A percentile compares a stretch with the other conserved stretches of the same genome.
Evolutionary conservation across 2,888 invertebrate genomes (phyloP).

Genomic region (Trichopoda pennipes): DNA sequence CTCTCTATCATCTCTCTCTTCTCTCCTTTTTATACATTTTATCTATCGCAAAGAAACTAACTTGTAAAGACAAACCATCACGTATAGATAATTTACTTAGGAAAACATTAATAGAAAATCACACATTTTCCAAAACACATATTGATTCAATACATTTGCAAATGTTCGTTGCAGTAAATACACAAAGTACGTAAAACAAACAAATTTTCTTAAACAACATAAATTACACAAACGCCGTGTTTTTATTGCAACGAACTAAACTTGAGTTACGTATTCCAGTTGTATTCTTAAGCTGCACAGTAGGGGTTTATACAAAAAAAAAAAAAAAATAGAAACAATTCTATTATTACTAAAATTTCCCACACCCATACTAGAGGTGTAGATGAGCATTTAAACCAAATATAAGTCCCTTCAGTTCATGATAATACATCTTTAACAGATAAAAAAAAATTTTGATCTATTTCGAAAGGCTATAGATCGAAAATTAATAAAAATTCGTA

Average conservation of each 20-base stretch:
- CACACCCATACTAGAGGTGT: too few relatives aligned
- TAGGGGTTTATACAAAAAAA: too few relatives aligned
- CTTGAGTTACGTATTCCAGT: slow-evolving; percentile 15
- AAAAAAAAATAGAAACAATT: too few relatives aligned
- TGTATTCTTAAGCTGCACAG: slow-evolving; percentile 29
- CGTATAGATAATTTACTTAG: slow-evolving; percentile 60
- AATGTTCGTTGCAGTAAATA: slow-evolving; percentile 22
- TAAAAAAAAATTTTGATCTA: too few relatives aligned
- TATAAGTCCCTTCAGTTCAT: too few relatives aligned
- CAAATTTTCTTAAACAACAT: slow-evolving; percentile 30
- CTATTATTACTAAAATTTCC: too few relatives aligned
- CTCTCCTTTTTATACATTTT: slow-evolving; percentile 1
- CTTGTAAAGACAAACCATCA: slow-evolving; percentile 61
- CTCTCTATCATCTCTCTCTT: not conserved
- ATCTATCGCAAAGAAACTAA: slow-evolving; percentile 22
- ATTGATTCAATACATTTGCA: slow-evolving; percentile 47
- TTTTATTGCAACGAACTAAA: slow-evolving; percentile 19
- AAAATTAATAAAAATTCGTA: too few relatives aligned
- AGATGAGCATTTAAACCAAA: too few relatives aligned
- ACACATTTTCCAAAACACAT: slow-evolving; percentile 42
- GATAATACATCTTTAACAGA: too few relatives aligned
- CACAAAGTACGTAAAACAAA: slow-evolving; percentile 38
- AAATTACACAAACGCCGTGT: slow-evolving; percentile 30
- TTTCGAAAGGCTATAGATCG: too few relatives aligned
- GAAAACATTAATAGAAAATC: slow-evolving; percentile 37